These are phyloP conservation scores for Zosterops pallidus DNA, from an alignment of 2,113 vertebrate genomes.

Conservation along the genomic window DNA sequence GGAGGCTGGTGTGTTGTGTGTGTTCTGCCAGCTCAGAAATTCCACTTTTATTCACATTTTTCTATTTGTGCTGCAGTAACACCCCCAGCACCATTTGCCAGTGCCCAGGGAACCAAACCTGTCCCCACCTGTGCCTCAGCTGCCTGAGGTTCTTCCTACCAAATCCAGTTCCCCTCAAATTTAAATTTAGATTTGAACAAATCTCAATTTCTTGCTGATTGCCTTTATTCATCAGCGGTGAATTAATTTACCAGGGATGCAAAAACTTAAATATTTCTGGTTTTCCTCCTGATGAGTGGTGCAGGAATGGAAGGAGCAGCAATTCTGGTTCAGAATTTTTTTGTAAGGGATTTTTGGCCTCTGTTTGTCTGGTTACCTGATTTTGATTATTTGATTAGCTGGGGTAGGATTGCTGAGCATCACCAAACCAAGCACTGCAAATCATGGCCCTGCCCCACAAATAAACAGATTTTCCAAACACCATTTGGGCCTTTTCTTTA, in stretches of 20 bases:
- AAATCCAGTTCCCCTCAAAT: not conserved
- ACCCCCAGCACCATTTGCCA: not conserved
- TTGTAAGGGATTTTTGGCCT: not conserved
- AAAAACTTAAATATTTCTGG: accelerated
- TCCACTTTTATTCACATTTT: not conserved
- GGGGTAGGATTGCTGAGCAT: not conserved
- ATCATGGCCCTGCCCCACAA: not conserved
- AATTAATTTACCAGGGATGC: not conserved
- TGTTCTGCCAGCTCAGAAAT: not conserved
- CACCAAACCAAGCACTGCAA: not conserved
- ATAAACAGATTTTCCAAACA: not conserved
- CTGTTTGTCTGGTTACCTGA: not conserved
- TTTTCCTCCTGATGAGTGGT: not conserved
- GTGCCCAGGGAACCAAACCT: not conserved
- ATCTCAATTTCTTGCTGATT: not conserved
- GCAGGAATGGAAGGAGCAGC: not conserved
- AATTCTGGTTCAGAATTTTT: not conserved
- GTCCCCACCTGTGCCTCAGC: not conserved
- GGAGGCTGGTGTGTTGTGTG: too few species aligned
- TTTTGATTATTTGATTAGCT: not conserved
- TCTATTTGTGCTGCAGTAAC: not conserved
- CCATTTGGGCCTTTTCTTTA: too few species aligned
- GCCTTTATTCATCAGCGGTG: not conserved
- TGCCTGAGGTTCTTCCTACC: not conserved
- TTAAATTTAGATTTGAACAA: not conserved